Conservation (phyloP, 2,888 invertebrate genomes). For the Palloptera scutellata region DNA sequence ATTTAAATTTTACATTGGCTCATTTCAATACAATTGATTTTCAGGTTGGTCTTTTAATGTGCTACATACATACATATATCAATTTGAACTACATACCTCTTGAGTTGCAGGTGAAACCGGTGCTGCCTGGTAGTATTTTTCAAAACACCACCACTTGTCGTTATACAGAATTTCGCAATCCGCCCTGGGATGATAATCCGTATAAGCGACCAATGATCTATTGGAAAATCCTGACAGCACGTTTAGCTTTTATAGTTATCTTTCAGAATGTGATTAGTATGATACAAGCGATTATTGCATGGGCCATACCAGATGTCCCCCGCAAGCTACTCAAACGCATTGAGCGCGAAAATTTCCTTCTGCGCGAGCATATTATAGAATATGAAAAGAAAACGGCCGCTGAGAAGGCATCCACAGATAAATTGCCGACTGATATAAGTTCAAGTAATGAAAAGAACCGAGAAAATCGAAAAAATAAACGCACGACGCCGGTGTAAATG, state of each 20-base stretch:
- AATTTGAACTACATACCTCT: not conserved
- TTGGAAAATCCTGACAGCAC: conserved; percentile 78
- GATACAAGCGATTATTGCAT: conserved; percentile 75
- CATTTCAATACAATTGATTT: conserved; percentile 73
- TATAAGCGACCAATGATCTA: conserved; percentile 74
- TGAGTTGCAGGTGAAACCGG: conserved; percentile 39
- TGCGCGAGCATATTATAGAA: conserved; percentile 77
- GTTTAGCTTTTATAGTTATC: conserved; percentile 78
- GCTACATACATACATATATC: not conserved
- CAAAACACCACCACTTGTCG: conserved; percentile 66
- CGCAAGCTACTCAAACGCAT: conserved; percentile 75
- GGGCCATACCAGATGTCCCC: conserved; percentile 81
- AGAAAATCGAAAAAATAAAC: conserved; percentile 37
- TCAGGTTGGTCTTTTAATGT: conserved; percentile 44
- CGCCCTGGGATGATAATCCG: conserved; percentile 65
- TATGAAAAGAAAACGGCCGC: conserved; percentile 67
- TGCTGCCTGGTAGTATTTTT: conserved; percentile 53
- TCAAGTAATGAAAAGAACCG: conserved; percentile 15
- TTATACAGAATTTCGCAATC: conserved; percentile 76
- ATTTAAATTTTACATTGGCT: conserved; percentile 74
- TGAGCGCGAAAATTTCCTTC: conserved; percentile 75
- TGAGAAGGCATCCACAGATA: conserved; percentile 35
- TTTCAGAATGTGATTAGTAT: conserved; percentile 81
- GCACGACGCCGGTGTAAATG: conserved; percentile 49
- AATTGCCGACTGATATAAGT: conserved; percentile 15